phyloP scores from a whole-genome alignment of 2,797 vertebrate genomes.

The Pipistrellus kuhlii region DNA sequence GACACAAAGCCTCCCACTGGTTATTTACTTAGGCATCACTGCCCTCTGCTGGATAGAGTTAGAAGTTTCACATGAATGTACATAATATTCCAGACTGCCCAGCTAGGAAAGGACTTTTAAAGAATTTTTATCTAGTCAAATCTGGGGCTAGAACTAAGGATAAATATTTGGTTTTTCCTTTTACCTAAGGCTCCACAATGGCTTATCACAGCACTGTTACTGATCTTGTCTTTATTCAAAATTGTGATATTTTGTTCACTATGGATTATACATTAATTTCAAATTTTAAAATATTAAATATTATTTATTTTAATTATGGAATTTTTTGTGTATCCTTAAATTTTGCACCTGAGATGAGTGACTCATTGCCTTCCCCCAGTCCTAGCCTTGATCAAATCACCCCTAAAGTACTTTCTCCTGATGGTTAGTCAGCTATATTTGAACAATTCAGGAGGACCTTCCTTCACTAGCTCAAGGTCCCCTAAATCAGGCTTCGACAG shows the following conservation, averaged over 20 bases:
- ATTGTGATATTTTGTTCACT: neutral
- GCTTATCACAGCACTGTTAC: neutral
- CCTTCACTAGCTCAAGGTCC: neutral
- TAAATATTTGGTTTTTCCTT: neutral
- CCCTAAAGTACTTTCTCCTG: neutral
- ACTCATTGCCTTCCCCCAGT: neutral
- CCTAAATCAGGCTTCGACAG: neutral
- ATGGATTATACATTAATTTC: neutral
- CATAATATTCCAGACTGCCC: neutral
- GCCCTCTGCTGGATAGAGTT: constrained; percentile 75
- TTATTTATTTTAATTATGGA: neutral
- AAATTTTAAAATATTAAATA: neutral
- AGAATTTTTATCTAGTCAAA: constrained; percentile 15
- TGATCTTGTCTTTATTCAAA: constrained; percentile 9
- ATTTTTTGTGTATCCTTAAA: neutral
- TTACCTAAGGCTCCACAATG: neutral
- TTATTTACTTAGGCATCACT: constrained; percentile 70
- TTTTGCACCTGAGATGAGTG: neutral
- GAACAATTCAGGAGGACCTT: neutral
- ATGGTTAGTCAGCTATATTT: neutral
- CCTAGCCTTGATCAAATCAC: neutral
- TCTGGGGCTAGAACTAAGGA: neutral
- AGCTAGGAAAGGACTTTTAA: neutral
- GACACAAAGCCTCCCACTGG: neutral
- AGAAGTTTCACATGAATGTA: neutral